A percentile compares a stretch with the other conserved stretches of the same genome.
These are phyloP conservation scores for Ceyx melanurus DNA, from an alignment of 2,113 vertebrate genomes.

Conservation along the genomic window DNA sequence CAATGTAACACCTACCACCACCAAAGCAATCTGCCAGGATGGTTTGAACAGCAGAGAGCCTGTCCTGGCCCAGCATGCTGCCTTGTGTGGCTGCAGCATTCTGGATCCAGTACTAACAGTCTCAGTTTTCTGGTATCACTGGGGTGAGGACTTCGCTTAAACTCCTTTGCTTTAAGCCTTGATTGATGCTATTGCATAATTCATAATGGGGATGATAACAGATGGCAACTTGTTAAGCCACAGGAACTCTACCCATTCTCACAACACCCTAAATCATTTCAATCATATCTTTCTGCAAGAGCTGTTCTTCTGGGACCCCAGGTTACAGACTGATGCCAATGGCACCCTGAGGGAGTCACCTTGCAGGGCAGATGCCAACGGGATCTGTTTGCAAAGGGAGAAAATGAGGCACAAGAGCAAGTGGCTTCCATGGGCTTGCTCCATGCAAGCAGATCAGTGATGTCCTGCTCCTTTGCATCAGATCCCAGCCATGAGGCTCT, in stretches of 20 bases:
- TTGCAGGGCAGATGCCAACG: background rate
- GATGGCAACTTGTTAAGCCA: constrained; percentile 66
- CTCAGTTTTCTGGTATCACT: background rate
- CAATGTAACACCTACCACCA: background rate
- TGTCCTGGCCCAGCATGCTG: background rate
- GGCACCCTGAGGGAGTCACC: background rate
- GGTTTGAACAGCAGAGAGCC: constrained; percentile 10
- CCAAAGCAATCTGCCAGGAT: background rate
- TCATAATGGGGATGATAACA: constrained; percentile 60
- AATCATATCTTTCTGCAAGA: constrained; percentile 3
- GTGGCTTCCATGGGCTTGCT: background rate
- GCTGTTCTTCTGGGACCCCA: background rate
- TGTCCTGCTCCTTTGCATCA: background rate
- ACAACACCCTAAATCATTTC: constrained; percentile 53
- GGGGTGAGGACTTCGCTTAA: constrained; percentile 43
- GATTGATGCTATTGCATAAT: constrained; percentile 52
- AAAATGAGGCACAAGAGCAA: background rate
- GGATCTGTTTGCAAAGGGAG: background rate
- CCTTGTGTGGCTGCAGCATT: background rate
- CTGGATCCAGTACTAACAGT: background rate
- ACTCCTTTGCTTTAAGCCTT: constrained; percentile 33
- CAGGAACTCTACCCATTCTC: constrained; percentile 63
- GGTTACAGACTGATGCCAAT: background rate
- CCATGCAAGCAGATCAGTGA: background rate
- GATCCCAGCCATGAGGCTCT: background rate